Base-by-base conservation (phyloP, 2,888 invertebrate species). In the Halocaridina rubra region DNA sequence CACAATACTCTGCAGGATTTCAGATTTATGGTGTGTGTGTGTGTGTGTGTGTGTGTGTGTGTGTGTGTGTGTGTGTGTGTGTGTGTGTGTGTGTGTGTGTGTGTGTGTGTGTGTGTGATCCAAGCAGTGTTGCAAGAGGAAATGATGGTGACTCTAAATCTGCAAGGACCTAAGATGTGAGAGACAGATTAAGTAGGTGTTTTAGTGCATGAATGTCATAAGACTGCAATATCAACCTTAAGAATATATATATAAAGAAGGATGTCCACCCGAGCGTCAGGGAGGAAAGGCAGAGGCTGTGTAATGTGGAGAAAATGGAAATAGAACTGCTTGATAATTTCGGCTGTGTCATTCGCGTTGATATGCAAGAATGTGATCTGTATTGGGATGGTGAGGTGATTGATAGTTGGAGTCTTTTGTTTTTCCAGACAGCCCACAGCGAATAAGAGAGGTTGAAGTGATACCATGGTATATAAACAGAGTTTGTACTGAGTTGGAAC, bases 61-160 rank as follows among this genome's bases (percentile, higher is more conserved):
- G 27, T 69, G 29, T 69, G 27, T 69, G 27, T 69, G 27, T 27
- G 29, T 69, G 27, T 69, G 27, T 69, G 29, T 69, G 29, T 69
- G 10, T 69, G 29, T 69, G 29, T 69, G 69, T 69, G 69, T 69
- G 69, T 69, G 69, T 69, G 69, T 69, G 27, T 69, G 69, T 69
- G 29, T 69, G 69, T 27, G 69, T 27, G 69, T 27, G 69, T 69
- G 22, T 69, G 16, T 27, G 8, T 30, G 19, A 3, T 69, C 29
- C 32, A 13, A 19, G 29, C 27, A 27, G 13, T 2, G 69, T 29
- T 69, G 4, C n/a, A 69, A 69, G 10, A 27, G n/a, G n/a, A n/a
- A n/a, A n/a, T n/a, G n/a, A n/a, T n/a, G n/a, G n/a, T n/a, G n/a
- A n/a, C n/a, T n/a, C n/a, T n/a, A n/a, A n/a, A n/a, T n/a, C n/a